Evolutionary conservation across 1,140 invertebrate genomes (phyloP), one percentile per base, ranked within the genome.

Genomic region (Phenacoccus solenopsis): DNA sequence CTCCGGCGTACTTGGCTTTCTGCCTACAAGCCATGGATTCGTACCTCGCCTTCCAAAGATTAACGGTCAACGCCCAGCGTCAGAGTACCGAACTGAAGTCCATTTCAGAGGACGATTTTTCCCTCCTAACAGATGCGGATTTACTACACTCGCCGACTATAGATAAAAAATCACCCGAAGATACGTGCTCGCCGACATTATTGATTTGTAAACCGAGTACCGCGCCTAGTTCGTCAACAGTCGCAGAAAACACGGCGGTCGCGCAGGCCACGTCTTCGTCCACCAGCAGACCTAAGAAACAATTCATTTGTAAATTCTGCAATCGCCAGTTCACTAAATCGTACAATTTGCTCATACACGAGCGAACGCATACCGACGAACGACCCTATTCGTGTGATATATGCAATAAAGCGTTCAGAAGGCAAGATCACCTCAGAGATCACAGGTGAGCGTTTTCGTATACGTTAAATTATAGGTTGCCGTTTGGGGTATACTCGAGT

Each of bases 371-470:
- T 76, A 98, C 96, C 9, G 94, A 98, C 79, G 96, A 98, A 80
- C 80, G 96, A 70, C 96, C 96, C 0, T 99, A 96, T 79, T 91
- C 93, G 25, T 99, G 96, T 81, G 96, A 98, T 79, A 95, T 98
- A 74, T 99, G 97, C 80, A 84, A 86, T 25, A 90, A 90, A 75
- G 84, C 86, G 0, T 90, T 90, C 79, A 80, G 82, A 64, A 74
- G 82, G 28, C 76, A 82, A 9, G 82, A 83, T 68, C 81, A 82
- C 24, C 75, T 83, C 4, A 79, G 81, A 56, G 72, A 82, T 57
- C 82, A 83, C 71, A 80, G 82, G 79, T 77, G 24, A 78, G 59
- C 20, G 5, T 32, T 32, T n/a, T n/a, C n/a, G n/a, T n/a, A n/a
- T n/a, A n/a, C n/a, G n/a, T n/a, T n/a, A n/a, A n/a, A n/a, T n/a